Conservation (phyloP, 2,797 vertebrate species). For the Lacerta viridis region DNA sequence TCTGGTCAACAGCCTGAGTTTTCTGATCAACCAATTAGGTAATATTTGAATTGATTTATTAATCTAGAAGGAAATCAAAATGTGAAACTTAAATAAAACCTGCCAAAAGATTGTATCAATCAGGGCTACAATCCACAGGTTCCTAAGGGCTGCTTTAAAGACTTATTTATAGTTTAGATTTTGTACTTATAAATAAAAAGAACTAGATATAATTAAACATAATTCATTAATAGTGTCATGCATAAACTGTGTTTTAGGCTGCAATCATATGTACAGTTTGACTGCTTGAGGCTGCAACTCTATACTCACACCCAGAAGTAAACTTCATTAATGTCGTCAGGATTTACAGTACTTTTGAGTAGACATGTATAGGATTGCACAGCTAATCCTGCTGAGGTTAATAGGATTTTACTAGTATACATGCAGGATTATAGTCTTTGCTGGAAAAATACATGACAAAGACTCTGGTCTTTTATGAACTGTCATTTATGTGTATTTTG, state of each 20-base stretch:
- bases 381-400: not conserved
- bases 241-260: not conserved
- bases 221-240: not conserved
- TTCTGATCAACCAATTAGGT: conserved; percentile 60
- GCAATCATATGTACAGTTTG: not conserved
- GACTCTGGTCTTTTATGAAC: not conserved
- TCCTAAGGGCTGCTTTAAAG: not conserved
- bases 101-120: not conserved
- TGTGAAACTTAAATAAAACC: not conserved
- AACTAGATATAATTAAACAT: not conserved
- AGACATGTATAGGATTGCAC: no score
- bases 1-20: conserved; percentile 45
- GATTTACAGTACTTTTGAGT: no score
- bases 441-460: not conserved
- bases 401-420: not conserved
- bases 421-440: not conserved
- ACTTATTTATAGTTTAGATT: not conserved
- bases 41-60: conserved; percentile 45
- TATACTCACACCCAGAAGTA: no score
- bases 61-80: conserved; percentile 22
- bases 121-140: not conserved
- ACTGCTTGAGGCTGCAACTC: not conserved
- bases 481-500: not conserved
- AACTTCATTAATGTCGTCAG: no score
- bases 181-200: not conserved